Conservation (phyloP, 2,797 vertebrate genomes). For the Knipowitschia caucasica region DNA sequence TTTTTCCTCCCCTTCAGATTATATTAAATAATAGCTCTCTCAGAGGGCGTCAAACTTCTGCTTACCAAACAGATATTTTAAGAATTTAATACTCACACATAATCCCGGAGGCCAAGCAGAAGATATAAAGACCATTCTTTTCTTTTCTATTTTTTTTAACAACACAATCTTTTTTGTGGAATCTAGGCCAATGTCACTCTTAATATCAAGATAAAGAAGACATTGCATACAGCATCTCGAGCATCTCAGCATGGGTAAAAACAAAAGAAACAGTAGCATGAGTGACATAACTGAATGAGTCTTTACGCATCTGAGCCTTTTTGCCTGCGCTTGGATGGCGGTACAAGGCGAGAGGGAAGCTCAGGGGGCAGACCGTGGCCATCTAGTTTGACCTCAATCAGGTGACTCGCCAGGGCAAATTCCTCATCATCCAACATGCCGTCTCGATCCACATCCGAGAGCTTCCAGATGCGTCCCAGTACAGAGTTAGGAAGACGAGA, state of each 20-base stretch:
- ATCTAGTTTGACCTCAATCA: constrained; percentile 91
- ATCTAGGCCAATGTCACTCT: constrained; percentile 7
- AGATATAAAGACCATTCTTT: constrained; percentile 25
- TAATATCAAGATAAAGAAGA: constrained; percentile 35
- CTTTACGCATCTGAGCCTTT: constrained; percentile 88
- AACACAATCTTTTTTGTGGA: constrained; percentile 24
- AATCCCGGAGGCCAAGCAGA: constrained; percentile 31
- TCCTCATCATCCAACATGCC: constrained; percentile 95
- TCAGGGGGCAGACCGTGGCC: constrained; percentile 88
- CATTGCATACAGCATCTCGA: constrained; percentile 13
- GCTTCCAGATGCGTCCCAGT: constrained; percentile 92
- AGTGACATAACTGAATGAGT: constrained; percentile 11
- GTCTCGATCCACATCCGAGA: constrained; percentile 90
- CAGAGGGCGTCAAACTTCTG: constrained; percentile 16
- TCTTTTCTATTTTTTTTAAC: no score
- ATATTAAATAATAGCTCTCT: constrained; percentile 22
- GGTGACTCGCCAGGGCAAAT: constrained; percentile 90
- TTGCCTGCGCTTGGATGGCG: constrained; percentile 88
- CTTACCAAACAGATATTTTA: constrained; percentile 39
- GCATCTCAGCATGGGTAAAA: constrained; percentile 26
- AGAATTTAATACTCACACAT: constrained; percentile 35
- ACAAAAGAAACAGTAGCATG: constrained; percentile 47
- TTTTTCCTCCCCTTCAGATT: constrained; percentile 17
- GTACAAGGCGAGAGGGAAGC: constrained; percentile 85
- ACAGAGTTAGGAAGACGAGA: constrained; percentile 91